Base-by-base conservation (phyloP, 2,797 vertebrate species). In the Poecilia velifera region DNA sequence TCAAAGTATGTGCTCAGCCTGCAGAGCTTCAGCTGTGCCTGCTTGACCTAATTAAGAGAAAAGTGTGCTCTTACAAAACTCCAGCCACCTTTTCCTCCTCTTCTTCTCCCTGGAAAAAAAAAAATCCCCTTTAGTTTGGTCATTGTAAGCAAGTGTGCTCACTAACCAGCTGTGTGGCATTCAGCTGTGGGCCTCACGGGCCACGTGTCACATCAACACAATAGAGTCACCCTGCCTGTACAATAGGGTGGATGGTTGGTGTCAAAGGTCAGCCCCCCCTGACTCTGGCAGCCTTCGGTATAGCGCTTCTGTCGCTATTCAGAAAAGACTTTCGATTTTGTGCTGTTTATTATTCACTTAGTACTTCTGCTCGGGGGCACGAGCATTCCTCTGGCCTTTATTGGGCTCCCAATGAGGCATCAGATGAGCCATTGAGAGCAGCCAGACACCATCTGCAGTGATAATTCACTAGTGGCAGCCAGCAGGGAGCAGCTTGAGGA, bases 371-470 rank as follows among this genome's bases (percentile, higher is more conserved):
- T 91, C 64, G 73, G 89, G 89, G 94, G 92, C 91, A 91, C 51
- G 62, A 87, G 91, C 93, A 95, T 95, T 96, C 95, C 94, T 72
- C 80, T 80, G 86, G 90, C 93, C 90, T 94, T 93, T 95, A 94
- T 94, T 90, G 86, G 87, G 87, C 87, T 86, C 88, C 88, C 93
- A 85, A 87, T 91, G 90, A 91, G 89, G 89, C 92, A 94, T 94
- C 92, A 93, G 93, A 93, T 91, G 91, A 93, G 92, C 92, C 89
- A 92, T 95, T 95, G 91, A 95, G 92, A 89, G 87, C 81, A 84
- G 87, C 88, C 91, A 94, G 93, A 93, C 94, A 91, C 94, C 94
- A 95, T 95, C 94, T 95, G 95, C 92, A 94, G 92, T 90, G 84
- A 89, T 93, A 93, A 91, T 93, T 94, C 92, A 91, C 90, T 41